phyloP scores from a whole-genome alignment of 2,113 vertebrate species.

The Steatornis caripensis region DNA sequence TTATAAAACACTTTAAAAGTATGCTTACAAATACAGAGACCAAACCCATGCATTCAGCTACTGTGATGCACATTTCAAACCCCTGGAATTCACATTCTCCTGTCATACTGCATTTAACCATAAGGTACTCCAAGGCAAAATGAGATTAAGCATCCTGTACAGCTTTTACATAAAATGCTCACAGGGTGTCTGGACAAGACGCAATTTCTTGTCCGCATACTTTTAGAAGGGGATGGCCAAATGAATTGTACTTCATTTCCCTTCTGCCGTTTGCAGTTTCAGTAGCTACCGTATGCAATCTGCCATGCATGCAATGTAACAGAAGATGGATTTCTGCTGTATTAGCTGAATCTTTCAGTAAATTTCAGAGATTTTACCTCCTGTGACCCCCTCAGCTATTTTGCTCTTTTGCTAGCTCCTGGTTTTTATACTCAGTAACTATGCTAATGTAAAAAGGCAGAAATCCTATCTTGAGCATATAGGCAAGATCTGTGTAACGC shows the following conservation, averaged over 20 bases:
- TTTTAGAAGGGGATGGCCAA: background rate
- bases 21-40: background rate
- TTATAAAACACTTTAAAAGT: background rate
- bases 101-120: background rate
- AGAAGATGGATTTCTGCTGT: background rate
- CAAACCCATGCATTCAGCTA: background rate
- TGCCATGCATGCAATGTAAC: background rate
- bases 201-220: background rate
- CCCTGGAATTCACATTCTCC: background rate
- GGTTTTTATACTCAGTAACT: background rate
- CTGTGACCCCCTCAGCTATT: background rate
- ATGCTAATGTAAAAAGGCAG: background rate
- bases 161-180: background rate
- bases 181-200: background rate
- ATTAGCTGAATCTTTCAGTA: background rate
- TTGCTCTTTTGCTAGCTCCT: background rate
- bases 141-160: background rate
- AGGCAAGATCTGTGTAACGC: background rate
- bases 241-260: background rate
- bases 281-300: background rate
- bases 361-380: background rate
- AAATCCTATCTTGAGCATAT: background rate
- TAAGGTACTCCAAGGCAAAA: background rate
- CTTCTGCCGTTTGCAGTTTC: background rate
- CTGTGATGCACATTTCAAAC: background rate